Conservation (phyloP, 2,888 invertebrate species). For the Baccha elongata region DNA sequence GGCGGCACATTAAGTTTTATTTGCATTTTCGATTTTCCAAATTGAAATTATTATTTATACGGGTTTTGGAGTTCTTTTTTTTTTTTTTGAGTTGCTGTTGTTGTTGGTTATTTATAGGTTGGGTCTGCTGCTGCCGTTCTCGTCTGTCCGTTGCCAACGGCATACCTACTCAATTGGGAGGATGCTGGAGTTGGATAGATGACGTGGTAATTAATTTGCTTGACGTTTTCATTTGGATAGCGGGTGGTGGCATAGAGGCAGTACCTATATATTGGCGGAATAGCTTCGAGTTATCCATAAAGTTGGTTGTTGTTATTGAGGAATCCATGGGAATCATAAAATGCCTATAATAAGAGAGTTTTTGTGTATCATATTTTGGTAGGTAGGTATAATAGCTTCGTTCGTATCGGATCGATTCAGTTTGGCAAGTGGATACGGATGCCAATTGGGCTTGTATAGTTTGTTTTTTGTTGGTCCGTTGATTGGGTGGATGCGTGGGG, state of each 20-base stretch:
- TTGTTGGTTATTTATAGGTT: slow-evolving; percentile 41
- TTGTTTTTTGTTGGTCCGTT: background rate
- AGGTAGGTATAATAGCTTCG: background rate
- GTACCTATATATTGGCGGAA: background rate
- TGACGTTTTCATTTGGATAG: slow-evolving; percentile 66
- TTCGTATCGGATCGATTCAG: background rate
- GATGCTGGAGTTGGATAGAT: slow-evolving; percentile 49
- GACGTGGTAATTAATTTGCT: slow-evolving; percentile 73
- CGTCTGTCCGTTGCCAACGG: slow-evolving; percentile 11
- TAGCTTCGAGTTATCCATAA: slow-evolving; percentile 44
- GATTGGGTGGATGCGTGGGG: slow-evolving; percentile 21
- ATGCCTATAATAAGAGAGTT: background rate
- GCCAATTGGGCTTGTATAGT: slow-evolving; percentile 7
- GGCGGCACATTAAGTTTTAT: slow-evolving; percentile 73
- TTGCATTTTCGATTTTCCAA: slow-evolving; percentile 74
- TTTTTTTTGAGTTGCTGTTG: background rate
- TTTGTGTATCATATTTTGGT: background rate
- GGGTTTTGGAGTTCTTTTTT: slow-evolving; percentile 53
- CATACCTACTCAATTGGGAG: background rate
- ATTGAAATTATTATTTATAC: slow-evolving; percentile 74
- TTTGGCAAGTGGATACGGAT: slow-evolving; percentile 8
- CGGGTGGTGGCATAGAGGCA: background rate
- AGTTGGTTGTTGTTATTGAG: slow-evolving; percentile 22
- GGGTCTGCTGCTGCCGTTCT: background rate
- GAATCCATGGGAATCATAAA: slow-evolving; percentile 4